Evolutionary conservation across 1,140 invertebrate genomes (phyloP).

Genomic region (Thaumatotibia leucotreta): DNA sequence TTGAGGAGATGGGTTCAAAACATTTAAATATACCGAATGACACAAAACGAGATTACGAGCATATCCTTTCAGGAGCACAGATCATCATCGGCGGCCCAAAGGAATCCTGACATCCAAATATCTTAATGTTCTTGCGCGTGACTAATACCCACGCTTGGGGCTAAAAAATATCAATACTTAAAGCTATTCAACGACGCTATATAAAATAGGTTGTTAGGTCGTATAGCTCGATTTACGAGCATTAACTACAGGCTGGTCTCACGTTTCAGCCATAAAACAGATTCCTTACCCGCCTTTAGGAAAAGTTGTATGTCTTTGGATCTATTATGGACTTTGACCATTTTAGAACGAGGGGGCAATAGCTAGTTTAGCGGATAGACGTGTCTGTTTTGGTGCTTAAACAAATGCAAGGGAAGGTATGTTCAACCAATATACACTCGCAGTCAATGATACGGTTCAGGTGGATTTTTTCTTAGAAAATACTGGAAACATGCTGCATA

Average conservation of each 20-base stretch:
- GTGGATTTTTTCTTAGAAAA: too few species aligned
- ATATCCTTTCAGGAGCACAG: too few species aligned
- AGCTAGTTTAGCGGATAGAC: background rate
- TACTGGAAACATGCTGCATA: too few species aligned
- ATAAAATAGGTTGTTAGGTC: slow-evolving; percentile 11
- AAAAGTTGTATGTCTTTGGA: background rate
- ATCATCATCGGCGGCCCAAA: too few species aligned
- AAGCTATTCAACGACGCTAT: background rate
- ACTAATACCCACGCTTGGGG: background rate
- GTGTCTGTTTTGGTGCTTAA: background rate
- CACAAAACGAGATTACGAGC: too few species aligned
- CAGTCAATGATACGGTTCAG: too few species aligned
- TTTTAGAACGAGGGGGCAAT: background rate
- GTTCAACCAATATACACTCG: too few species aligned
- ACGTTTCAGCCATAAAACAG: slow-evolving; percentile 5
- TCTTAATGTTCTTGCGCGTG: background rate
- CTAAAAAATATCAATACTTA: background rate
- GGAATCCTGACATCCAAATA: too few species aligned
- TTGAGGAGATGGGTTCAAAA: too few species aligned
- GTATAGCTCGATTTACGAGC: slow-evolving; percentile 10
- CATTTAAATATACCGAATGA: too few species aligned
- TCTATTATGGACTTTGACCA: background rate
- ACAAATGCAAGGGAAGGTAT: background rate
- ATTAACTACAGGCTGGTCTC: slow-evolving; percentile 2
- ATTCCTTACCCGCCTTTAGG: background rate